Evolutionary conservation across 2,888 invertebrate genomes (phyloP), one percentile per base, ranked within the genome.

Genomic region (Hanleya hanleyi): DNA sequence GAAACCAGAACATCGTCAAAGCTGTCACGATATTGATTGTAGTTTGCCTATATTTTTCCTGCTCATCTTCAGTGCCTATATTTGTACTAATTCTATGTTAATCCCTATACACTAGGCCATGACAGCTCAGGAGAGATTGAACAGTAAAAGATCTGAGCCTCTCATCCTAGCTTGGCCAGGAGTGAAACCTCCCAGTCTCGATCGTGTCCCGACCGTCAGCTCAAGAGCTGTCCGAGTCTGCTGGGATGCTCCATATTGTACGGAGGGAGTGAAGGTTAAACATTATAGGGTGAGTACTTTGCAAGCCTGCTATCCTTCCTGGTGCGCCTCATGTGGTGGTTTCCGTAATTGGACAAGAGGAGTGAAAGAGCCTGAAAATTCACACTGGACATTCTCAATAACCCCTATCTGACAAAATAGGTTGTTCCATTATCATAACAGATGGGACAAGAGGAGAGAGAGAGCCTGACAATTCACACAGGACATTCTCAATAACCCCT

Each of bases 141-240:
- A 84, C 81, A 90, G 90, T 77, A 87, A 88, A 71, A 88, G 88
- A 0, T 90, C 90, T 3, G 90, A 90, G 36, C 89, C 89, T 6
- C 78, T 91, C 67, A 82, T 88, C 33, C 82, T 90, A n/a, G 82
- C 83, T 37, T 91, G 90, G 90, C 90, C 91, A 0, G 91, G 91
- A 4, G 84, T 87, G 9, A 85, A 82, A 75, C 78, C 87, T 6
- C 88, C 89, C 1, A 75, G 75, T 4, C 77, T 90, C 49, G 77
- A 76, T 64, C 81, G 87, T 47, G 83, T 86, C 4, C 85, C 88
- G 6, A 83, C 88, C 29, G 81, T 85, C 73, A 84, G 86, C 61
- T 86, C 84, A 62, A 88, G 87, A 50, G 78, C 84, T n/a, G 78
- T 90, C 41, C 81, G 85, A 26, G 84, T 90, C 15, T 83, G 81